Evolutionary conservation across 37 sponge, comb jelly and placozoan species (phyloP), one percentile per base, ranked within the genome.

Genomic region (Haliclona indistincta): DNA sequence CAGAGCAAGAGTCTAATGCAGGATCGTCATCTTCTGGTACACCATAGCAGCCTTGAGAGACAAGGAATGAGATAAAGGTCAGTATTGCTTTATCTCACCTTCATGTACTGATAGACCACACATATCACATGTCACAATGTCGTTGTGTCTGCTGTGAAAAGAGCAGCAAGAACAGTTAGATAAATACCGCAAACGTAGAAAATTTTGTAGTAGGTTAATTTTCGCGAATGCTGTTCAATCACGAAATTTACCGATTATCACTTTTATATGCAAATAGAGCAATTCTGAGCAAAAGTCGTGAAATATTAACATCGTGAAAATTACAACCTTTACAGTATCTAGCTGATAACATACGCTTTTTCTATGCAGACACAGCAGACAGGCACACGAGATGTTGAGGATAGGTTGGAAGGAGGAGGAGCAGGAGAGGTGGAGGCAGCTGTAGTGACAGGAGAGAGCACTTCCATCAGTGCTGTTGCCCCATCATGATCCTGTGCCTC

Each of bases 101-200:
- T 95, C 95, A 74, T 95, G 95, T 26, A 88, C 86, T 40, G 92
- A 63, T 40, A 92, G 76, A 8, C 93, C 93, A 84, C 95, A 95
- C 3, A 45, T 38, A 70, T 95, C 95, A 85, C 95, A 95, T 29
- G 63, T 56, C 0, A 88, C 82, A 32, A 95, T 74, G 20, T 95
- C 95, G 28, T 73, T 84, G 49, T 58, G 79, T 15, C 29, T 53
- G 20, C 38, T 33, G 44, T 56, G 65, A 38, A 2, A 10, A n/a
- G n/a, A n/a, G n/a, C n/a, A n/a, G n/a, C n/a, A n/a, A n/a, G n/a
- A n/a, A n/a, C n/a, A n/a, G n/a, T n/a, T n/a, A n/a, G n/a, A n/a
- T n/a, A n/a, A n/a, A n/a, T n/a, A n/a, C n/a, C n/a, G n/a, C n/a
- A n/a, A n/a, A n/a, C n/a, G n/a, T n/a, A n/a, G n/a, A n/a, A n/a